A percentile compares a stretch with the other conserved stretches of the same genome.
Conservation (phyloP, 2,113 vertebrate genomes). For the Dendrocopos noguchii region DNA sequence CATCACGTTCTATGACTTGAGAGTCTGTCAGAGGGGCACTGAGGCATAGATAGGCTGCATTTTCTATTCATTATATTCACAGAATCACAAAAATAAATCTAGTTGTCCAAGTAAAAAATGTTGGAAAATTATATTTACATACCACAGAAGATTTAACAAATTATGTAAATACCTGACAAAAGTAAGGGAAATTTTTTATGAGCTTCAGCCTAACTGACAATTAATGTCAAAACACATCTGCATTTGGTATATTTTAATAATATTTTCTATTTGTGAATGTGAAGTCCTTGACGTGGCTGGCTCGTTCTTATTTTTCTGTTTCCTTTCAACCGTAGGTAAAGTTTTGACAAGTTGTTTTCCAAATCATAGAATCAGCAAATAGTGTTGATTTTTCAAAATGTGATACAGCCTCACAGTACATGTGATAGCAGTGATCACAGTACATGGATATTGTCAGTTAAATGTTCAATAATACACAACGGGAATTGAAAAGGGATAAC, state of each 20-base stretch:
- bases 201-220: conserved; percentile 12
- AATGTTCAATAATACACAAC: fast-evolving
- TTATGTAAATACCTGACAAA: conserved; percentile 35
- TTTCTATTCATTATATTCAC: conserved; percentile 18
- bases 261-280: neutral
- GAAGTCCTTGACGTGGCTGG: conserved; percentile 7
- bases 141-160: conserved; percentile 1
- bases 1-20: neutral
- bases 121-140: neutral
- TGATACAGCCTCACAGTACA: neutral
- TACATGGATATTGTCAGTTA: neutral
- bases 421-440: neutral
- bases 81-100: neutral
- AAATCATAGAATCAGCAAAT: neutral
- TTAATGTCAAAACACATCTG: conserved; percentile 48
- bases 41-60: neutral
- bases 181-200: neutral
- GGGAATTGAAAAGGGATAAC: neutral
- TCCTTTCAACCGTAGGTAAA: neutral
- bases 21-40: neutral
- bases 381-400: neutral
- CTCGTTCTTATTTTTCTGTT: neutral
- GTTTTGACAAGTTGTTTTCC: conserved; percentile 39
- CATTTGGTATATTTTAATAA: conserved; percentile 10
- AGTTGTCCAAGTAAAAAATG: conserved; percentile 4